These are phyloP conservation scores for Anas acuta DNA, from an alignment of 2,797 vertebrate species.

Conservation along the genomic window DNA sequence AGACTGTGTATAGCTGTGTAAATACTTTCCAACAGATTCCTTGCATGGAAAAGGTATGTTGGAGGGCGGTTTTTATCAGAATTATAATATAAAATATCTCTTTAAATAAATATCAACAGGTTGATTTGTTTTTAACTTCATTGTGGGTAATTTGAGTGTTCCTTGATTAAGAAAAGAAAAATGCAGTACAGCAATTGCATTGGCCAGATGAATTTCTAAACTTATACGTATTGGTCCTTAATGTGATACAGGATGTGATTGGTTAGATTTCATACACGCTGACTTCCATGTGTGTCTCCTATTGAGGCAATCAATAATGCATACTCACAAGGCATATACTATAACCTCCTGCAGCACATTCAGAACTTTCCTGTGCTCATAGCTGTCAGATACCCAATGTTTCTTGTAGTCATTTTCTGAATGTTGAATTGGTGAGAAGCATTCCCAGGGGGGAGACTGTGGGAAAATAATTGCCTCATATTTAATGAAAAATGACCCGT, in stretches of 20 bases:
- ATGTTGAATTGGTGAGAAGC: background rate
- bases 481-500: background rate
- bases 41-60: background rate
- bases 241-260: background rate
- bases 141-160: background rate
- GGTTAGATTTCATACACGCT: background rate
- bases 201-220: background rate
- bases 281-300: background rate
- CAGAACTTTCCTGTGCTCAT: background rate
- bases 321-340: background rate
- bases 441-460: background rate
- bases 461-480: background rate
- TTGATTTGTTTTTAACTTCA: background rate
- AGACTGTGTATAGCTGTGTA: background rate
- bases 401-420: background rate
- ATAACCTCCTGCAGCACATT: background rate
- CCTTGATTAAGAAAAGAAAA: background rate
- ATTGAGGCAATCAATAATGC: background rate
- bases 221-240: background rate
- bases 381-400: background rate
- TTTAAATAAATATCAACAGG: background rate
- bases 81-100: background rate
- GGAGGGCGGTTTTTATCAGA: background rate
- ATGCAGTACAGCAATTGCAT: background rate
- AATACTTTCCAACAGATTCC: background rate